A percentile compares a stretch with the other conserved stretches of the same genome.
phyloP scores from a whole-genome alignment of 2,797 vertebrate species.

The Myotis findleyi region DNA sequence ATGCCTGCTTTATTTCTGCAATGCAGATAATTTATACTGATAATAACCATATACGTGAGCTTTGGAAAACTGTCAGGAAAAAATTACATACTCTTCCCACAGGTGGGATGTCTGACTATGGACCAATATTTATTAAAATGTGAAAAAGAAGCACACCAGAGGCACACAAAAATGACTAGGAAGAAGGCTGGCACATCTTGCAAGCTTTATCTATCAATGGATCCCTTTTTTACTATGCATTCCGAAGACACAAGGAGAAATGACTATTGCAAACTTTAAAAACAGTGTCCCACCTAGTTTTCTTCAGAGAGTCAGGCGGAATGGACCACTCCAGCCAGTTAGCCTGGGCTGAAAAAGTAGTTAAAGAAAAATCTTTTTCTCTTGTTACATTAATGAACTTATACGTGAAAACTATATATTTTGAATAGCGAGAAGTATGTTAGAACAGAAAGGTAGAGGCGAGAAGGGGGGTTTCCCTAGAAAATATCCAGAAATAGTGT shows the following conservation, averaged over 20 bases:
- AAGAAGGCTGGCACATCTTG: background rate
- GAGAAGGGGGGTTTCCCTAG: background rate
- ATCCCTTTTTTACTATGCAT: background rate
- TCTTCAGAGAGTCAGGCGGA: background rate
- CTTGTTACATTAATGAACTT: background rate
- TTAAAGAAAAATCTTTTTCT: background rate
- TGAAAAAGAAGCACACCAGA: background rate
- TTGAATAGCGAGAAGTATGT: background rate
- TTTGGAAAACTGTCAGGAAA: constrained; percentile 29
- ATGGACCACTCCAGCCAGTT: background rate
- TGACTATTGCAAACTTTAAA: background rate
- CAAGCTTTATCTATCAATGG: background rate
- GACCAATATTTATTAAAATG: constrained; percentile 47
- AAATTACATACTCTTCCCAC: constrained; percentile 49
- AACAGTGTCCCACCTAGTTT: background rate
- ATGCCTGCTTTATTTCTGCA: constrained; percentile 67
- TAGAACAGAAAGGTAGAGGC: background rate
- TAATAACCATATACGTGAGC: constrained; percentile 21
- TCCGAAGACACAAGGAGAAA: constrained; percentile 39
- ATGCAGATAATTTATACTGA: constrained; percentile 61
- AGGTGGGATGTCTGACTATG: constrained; percentile 3
- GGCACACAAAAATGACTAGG: background rate
- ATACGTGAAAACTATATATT: background rate
- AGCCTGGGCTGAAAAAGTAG: constrained; percentile 1
- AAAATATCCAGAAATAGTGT: background rate